A percentile compares a stretch with the other conserved stretches of the same genome.
Conservation (phyloP, 2,113 vertebrate species). For the Nymphicus hollandicus region DNA sequence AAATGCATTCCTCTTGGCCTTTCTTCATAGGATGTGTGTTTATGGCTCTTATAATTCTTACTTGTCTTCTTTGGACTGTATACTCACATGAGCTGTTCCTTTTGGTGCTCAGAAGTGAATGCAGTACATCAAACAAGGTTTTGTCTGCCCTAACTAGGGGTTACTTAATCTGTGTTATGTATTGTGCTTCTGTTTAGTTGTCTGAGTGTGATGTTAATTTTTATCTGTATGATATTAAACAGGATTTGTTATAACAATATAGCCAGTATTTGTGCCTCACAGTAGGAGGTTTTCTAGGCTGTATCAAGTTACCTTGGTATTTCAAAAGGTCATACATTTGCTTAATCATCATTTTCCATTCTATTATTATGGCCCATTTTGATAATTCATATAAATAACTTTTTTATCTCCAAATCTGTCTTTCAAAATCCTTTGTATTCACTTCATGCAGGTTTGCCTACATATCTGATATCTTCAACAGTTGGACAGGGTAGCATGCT, state of each 20-base stretch:
- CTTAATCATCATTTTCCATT: too few species aligned
- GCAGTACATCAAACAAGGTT: background rate
- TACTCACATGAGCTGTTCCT: background rate
- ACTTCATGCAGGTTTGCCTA: background rate
- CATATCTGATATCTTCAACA: background rate
- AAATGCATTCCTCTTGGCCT: background rate
- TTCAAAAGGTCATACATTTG: too few species aligned
- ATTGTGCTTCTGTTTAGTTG: background rate
- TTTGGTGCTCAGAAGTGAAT: background rate
- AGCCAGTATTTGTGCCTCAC: too few species aligned
- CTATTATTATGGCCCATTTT: too few species aligned
- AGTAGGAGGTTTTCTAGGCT: too few species aligned
- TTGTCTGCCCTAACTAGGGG: background rate
- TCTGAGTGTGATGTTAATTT: accelerated
- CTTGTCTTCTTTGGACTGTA: background rate
- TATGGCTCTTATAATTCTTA: background rate
- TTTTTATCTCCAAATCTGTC: background rate
- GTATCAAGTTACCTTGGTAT: too few species aligned
- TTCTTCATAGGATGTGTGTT: accelerated
- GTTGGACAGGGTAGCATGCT: background rate
- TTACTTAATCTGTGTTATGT: background rate
- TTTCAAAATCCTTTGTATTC: background rate
- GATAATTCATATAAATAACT: too few species aligned
- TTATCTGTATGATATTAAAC: too few species aligned
- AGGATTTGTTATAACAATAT: too few species aligned